Base-by-base conservation (phyloP, 2,888 invertebrate species). In the Onthophagus sagittarius region DNA sequence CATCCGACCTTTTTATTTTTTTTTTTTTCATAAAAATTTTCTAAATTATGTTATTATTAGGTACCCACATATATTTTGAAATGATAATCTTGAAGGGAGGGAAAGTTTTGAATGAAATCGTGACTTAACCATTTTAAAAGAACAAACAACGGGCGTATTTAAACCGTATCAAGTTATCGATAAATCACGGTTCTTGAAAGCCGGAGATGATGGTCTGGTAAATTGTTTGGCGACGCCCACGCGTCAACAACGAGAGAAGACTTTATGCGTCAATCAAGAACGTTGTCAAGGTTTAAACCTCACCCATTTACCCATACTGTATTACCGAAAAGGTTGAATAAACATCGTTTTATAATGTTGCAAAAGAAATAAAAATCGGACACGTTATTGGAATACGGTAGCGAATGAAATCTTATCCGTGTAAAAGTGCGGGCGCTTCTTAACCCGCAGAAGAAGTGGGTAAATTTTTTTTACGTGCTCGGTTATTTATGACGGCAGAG, bases 401-500 rank as follows among this genome's bases (percentile, higher is more conserved):
- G 39, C 11, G 39, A 9, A 23, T 11, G 39, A 53, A 53, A 53
- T 53, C 39, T 53, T 53, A 53, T 53, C 39, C 39, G 2, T 53
- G 39, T 53, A 53, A 53, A 53, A 53, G 9, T 53, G 11, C 23
- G 23, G 23, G 23, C 7, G 39, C 39, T 53, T 53, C 39, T 11
- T 53, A n/a, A n/a, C n/a, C n/a, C n/a, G n/a, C n/a, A n/a, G n/a
- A n/a, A n/a, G n/a, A n/a, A n/a, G n/a, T n/a, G 11, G 39, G 39
- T 53, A 11, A 53, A 53, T 9, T 53, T 53, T 23, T 23, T 23
- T 53, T 53, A 53, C 39, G 39, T 53, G 39, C 23, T 15, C n/a
- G 31, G 67, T 67, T 67, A 67, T 67, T 67, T 67, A 67, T 67
- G 15, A 31, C 23, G 32, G 67, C 67, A 31, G 23, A 7, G 67